A percentile compares a stretch with the other conserved stretches of the same genome.
Evolutionary conservation across 2,113 vertebrate species (phyloP).

Genomic region (Otis tarda): DNA sequence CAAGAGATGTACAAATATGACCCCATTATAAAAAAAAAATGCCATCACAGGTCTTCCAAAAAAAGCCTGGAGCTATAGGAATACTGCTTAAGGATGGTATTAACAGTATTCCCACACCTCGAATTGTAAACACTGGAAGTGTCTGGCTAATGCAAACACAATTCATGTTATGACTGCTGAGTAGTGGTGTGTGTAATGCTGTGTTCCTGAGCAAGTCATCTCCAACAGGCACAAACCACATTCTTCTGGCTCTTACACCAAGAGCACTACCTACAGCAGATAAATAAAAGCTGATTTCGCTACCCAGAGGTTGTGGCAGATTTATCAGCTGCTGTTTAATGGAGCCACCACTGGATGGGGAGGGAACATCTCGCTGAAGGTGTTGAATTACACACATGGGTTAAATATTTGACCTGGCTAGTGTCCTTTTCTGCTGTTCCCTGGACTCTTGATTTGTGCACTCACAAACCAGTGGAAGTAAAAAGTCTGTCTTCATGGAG

Average conservation of each 20-base stretch:
- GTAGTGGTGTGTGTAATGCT: not conserved
- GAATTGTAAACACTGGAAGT: not conserved
- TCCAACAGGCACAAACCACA: not conserved
- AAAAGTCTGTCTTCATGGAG: not conserved
- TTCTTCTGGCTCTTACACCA: not conserved
- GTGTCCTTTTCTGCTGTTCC: not conserved
- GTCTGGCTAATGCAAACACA: not conserved
- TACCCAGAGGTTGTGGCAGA: not conserved
- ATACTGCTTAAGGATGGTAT: not conserved
- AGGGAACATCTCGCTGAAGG: not conserved
- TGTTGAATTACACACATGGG: fast-evolving
- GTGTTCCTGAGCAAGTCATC: not conserved
- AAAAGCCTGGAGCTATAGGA: not conserved
- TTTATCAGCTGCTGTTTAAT: not conserved
- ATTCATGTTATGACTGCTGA: not conserved
- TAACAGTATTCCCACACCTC: not conserved
- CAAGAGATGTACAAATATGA: fast-evolving
- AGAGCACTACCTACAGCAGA: not conserved
- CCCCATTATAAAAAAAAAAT: not conserved
- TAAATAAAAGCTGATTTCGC: not conserved
- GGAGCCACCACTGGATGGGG: not conserved
- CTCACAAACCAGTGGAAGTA: not conserved
- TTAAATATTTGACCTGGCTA: not conserved
- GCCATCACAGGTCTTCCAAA: not conserved
- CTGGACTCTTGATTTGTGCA: not conserved